These are phyloP conservation scores for Harmothoe impar DNA, from an alignment of 2,888 invertebrate genomes.

Conservation along the genomic window DNA sequence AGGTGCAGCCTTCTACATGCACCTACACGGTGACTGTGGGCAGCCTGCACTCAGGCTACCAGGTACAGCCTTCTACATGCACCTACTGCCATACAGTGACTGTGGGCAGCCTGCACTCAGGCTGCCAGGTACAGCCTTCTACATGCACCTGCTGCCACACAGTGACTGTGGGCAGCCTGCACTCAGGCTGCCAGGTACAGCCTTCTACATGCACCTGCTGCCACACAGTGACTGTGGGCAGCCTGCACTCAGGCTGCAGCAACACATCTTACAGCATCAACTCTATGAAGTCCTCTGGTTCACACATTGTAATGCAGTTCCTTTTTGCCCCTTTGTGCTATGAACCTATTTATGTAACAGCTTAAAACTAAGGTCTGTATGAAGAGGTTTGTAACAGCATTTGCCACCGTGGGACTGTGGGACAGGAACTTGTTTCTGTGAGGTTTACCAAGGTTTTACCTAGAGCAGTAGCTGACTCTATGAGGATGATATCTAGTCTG, in stretches of 20 bases:
- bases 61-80: too few species aligned
- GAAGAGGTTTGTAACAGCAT: not conserved
- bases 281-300: not conserved
- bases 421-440: not conserved
- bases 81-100: too few species aligned
- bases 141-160: too few species aligned
- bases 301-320: slow-evolving; percentile 24
- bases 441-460: not conserved
- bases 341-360: not conserved
- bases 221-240: not conserved
- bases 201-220: too few species aligned
- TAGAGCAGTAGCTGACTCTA: not conserved
- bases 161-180: too few species aligned
- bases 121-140: too few species aligned
- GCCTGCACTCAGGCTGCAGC: not conserved
- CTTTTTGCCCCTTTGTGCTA: not conserved
- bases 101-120: too few species aligned
- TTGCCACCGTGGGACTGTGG: not conserved
- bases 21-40: too few species aligned
- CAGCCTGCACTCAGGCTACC: too few species aligned
- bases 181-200: too few species aligned
- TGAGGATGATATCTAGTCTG: not conserved
- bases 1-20: too few species aligned
- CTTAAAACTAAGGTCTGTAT: not conserved
- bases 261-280: not conserved